phyloP scores from a whole-genome alignment of 2,113 vertebrate genomes.

The Heteronetta atricapilla region DNA sequence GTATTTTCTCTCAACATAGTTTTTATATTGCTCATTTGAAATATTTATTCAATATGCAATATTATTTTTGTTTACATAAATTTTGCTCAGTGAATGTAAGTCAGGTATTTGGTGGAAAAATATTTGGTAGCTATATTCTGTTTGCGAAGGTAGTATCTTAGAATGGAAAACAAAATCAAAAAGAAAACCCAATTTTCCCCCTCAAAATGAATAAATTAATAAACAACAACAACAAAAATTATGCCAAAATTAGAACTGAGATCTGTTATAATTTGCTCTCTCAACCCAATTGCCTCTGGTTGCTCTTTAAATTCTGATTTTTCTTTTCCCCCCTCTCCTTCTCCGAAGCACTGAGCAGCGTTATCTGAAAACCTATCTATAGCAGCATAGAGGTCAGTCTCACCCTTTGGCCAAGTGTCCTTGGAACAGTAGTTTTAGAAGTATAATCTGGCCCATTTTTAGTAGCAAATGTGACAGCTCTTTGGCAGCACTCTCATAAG shows the following conservation, averaged over 20 bases:
- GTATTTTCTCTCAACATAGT: background rate
- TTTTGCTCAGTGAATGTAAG: background rate
- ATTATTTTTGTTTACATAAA: background rate
- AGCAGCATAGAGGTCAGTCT: background rate
- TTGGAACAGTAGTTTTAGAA: background rate
- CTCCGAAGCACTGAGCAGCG: background rate
- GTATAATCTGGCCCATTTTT: background rate
- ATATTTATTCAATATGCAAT: background rate
- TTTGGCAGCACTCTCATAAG: constrained; percentile 3
- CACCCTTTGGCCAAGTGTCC: background rate
- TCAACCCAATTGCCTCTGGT: background rate
- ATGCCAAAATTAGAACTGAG: background rate
- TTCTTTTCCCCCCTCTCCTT: background rate
- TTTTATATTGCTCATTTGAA: background rate
- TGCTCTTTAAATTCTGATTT: background rate
- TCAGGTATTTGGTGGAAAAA: background rate
- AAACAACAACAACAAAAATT: background rate
- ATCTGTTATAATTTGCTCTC: background rate
- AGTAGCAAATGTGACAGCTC: background rate
- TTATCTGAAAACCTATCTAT: background rate
- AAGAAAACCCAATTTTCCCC: background rate
- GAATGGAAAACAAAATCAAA: background rate
- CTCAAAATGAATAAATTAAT: background rate
- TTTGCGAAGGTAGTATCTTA: background rate
- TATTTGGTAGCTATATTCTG: too few relatives aligned